These are phyloP conservation scores for Macrocentrus cingulum DNA, from an alignment of 1,140 invertebrate species.

Conservation along the genomic window DNA sequence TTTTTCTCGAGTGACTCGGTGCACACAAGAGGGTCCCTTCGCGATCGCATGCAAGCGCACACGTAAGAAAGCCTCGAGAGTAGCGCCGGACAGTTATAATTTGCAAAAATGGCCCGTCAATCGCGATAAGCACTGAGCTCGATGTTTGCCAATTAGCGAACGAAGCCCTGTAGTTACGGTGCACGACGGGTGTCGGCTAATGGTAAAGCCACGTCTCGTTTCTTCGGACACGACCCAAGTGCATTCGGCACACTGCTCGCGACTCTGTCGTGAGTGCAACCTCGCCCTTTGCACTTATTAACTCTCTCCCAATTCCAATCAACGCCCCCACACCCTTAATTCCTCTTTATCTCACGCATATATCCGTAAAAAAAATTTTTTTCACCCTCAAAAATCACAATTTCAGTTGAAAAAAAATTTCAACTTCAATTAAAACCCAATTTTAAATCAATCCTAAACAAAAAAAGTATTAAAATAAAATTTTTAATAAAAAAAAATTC, in stretches of 20 bases:
- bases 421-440: too few species aligned
- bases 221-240: slow-evolving; percentile 29
- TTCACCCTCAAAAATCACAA: too few species aligned
- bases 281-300: background rate
- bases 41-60: slow-evolving; percentile 27
- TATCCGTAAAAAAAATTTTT: too few species aligned
- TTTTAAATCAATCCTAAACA: too few species aligned
- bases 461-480: too few species aligned
- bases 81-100: slow-evolving; percentile 33
- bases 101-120: slow-evolving; percentile 44
- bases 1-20: background rate
- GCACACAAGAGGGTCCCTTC: background rate
- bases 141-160: slow-evolving; percentile 49
- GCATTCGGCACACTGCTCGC: slow-evolving; percentile 23
- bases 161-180: slow-evolving; percentile 26
- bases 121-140: slow-evolving; percentile 41
- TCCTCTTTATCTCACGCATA: too few species aligned
- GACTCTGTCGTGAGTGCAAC: background rate
- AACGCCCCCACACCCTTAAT: too few species aligned
- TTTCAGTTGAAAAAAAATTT: too few species aligned
- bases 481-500: too few species aligned
- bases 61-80: slow-evolving; percentile 25
- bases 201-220: slow-evolving; percentile 43
- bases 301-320: too few species aligned
- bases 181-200: slow-evolving; percentile 35